These are phyloP conservation scores for Meloidogyne exigua DNA, from an alignment of 1,140 invertebrate genomes.

Conservation along the genomic window DNA sequence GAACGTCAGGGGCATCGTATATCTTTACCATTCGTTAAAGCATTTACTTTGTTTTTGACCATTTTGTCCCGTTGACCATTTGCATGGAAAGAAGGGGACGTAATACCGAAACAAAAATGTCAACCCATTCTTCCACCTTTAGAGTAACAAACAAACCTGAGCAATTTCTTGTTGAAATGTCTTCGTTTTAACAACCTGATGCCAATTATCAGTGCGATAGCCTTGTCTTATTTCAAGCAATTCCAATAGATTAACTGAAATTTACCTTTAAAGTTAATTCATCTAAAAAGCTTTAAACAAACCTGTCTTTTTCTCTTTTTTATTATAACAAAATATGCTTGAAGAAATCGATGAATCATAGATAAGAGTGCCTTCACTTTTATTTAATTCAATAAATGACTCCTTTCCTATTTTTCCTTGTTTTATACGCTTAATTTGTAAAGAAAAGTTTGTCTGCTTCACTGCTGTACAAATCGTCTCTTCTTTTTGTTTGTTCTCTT, in stretches of 20 bases:
- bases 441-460: not conserved
- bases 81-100: too few relatives aligned
- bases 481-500: not conserved
- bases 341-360: constrained; percentile 20
- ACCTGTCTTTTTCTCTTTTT: not conserved
- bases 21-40: too few relatives aligned
- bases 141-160: not conserved
- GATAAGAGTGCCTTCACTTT: constrained; percentile 5
- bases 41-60: not conserved
- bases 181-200: constrained; percentile 51
- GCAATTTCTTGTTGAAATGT: constrained; percentile 47
- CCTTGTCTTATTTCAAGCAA: constrained; percentile 58
- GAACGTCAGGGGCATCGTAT: too few relatives aligned
- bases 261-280: constrained; percentile 13
- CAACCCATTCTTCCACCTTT: not conserved
- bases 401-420: constrained; percentile 12
- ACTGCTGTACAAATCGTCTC: not conserved
- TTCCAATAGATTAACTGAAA: constrained; percentile 48
- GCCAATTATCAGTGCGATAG: constrained; percentile 58
- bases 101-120: not conserved
- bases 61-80: too few relatives aligned
- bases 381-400: constrained; percentile 22
- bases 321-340: not conserved
- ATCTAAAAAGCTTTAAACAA: not conserved
- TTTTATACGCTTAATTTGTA: constrained; percentile 28